Percentiles rank a stretch among this genome's conserved stretches.
Conservation (phyloP, 2,888 invertebrate genomes). For the Pelosia muscerda region DNA sequence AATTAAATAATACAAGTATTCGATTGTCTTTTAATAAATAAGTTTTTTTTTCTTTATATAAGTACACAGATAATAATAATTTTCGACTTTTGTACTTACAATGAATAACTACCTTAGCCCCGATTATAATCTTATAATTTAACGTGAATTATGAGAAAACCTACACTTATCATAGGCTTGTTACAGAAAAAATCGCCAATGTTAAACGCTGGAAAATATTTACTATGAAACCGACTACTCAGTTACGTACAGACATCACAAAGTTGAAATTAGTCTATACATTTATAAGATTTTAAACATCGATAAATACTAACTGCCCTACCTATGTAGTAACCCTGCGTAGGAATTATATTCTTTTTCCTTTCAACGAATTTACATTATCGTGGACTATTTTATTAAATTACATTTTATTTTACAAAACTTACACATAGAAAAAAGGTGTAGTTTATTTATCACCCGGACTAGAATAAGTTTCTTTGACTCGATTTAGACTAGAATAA, state of each 20-base stretch:
- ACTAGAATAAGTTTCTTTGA: slow-evolving; percentile 64
- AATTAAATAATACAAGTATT: slow-evolving; percentile 34
- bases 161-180: slow-evolving; percentile 36
- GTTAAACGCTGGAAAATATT: slow-evolving; percentile 35
- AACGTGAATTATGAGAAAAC: slow-evolving; percentile 39
- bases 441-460: slow-evolving; percentile 36
- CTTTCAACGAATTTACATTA: slow-evolving; percentile 59
- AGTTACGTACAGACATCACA: slow-evolving; percentile 46
- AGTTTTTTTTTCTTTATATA: slow-evolving; percentile 25
- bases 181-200: slow-evolving; percentile 30
- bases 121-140: slow-evolving; percentile 53
- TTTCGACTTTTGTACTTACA: slow-evolving; percentile 71
- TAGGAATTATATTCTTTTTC: slow-evolving; percentile 54
- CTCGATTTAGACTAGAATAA: slow-evolving; percentile 66
- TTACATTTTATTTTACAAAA: slow-evolving; percentile 63
- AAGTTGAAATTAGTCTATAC: slow-evolving; percentile 51
- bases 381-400: slow-evolving; percentile 56
- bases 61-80: slow-evolving; percentile 35
- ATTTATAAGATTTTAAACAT: slow-evolving; percentile 53
- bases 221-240: slow-evolving; percentile 37
- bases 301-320: slow-evolving; percentile 51
- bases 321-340: slow-evolving; percentile 63
- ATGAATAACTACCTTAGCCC: slow-evolving; percentile 66
- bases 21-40: slow-evolving; percentile 60
- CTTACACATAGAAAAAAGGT: slow-evolving; percentile 50